Evolutionary conservation across 2,113 vertebrate genomes (phyloP), one percentile per base, ranked within the genome.

Genomic region (Fukomys damarensis): DNA sequence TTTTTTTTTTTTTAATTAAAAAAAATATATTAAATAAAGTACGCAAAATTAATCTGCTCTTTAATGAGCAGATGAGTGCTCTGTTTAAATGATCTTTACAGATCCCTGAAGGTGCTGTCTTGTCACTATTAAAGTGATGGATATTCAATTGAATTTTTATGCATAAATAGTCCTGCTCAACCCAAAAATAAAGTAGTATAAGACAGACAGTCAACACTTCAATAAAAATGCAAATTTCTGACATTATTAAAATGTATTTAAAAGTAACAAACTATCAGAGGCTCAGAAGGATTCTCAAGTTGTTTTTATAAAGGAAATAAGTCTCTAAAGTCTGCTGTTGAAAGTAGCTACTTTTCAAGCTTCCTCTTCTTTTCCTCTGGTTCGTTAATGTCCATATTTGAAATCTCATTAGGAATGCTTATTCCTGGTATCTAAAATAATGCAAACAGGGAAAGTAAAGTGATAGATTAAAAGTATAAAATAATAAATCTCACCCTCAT

Each of bases 311-410:
- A 84, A 92, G 49, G 38, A 96, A 96, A 84, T 16, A 59, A 82
- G n/a, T 88, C 20, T 86, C 76, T 89, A 28, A 92, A 81, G 58
- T 59, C 32, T 54, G 66, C 80, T 80, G 38, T 38, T 97, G 87
- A 56, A 92, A 66, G 22, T 72, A 94, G 58, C 98, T 99, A 99
- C 91, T 98, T 97, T 96, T 98, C 97, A 95, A 99, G 87, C 96
- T 99, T 99, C 86, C 97, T 98, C 97, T 99, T 99, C 98, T 99
- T 99, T 68, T 98, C 97, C 65, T 98, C 98, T 24, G 99, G 99
- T 98, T 99, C 99, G 0, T 86, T 98, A 56, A 46, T 79, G 89
- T 65, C 98, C 24, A 6, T 22, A 24, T 97, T 91, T 54, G 96
- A 32, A 59, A 96, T n/a, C 66, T 70, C 88, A 49, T 49, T 43